phyloP scores from a whole-genome alignment of 35 echinoderm and acorn worm genomes.

The Chiridota heheva region DNA sequence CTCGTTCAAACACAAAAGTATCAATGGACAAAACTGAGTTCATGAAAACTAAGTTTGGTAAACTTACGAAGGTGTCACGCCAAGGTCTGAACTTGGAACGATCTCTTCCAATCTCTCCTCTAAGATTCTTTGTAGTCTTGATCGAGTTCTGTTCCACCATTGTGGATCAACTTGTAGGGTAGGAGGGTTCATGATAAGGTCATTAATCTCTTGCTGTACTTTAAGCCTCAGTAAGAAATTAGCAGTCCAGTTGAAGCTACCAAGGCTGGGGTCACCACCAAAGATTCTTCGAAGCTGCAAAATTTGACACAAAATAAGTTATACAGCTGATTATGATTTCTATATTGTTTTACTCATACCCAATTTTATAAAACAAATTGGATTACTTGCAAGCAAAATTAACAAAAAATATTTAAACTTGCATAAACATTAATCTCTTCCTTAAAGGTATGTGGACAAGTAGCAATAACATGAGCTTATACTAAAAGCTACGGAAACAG shows the following conservation, averaged over 20 bases:
- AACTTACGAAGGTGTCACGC: not conserved
- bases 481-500: too few relatives aligned
- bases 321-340: too few relatives aligned
- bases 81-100: not conserved
- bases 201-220: constrained; percentile 5
- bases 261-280: too few relatives aligned
- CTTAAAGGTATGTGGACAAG: too few relatives aligned
- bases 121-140: not conserved
- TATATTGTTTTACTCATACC: too few relatives aligned
- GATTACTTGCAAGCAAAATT: too few relatives aligned
- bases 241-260: constrained; percentile 48
- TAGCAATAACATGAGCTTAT: too few relatives aligned
- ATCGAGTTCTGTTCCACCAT: constrained; percentile 42
- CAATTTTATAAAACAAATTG: too few relatives aligned
- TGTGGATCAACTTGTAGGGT: constrained; percentile 9
- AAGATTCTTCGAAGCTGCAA: too few relatives aligned
- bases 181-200: constrained; percentile 28
- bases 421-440: too few relatives aligned
- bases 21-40: not conserved
- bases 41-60: not conserved
- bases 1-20: not conserved
- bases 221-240: not conserved
- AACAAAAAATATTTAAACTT: too few relatives aligned
- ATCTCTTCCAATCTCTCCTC: not conserved
- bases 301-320: too few relatives aligned